Conservation (phyloP, 2,797 vertebrate species). For the Hephaestus fuliginosus region DNA sequence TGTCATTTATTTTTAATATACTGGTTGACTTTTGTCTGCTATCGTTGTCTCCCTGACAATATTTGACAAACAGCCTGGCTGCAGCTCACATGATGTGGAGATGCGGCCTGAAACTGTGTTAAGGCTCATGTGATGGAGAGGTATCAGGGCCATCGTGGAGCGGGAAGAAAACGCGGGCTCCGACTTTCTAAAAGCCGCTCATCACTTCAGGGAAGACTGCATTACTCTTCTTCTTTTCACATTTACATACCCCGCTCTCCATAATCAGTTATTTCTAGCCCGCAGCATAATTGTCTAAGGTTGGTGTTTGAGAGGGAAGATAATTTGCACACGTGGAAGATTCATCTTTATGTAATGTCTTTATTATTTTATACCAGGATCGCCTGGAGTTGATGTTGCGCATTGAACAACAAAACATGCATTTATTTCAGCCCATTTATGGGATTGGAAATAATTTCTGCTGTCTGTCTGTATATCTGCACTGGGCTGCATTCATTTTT, state of each 20-base stretch:
- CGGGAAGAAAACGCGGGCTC: slow-evolving; percentile 2
- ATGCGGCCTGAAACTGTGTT: slow-evolving; percentile 41
- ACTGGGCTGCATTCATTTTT: neutral
- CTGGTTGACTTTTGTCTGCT: slow-evolving; percentile 12
- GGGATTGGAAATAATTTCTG: neutral
- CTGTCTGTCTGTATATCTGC: neutral
- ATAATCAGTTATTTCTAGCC: slow-evolving; percentile 36
- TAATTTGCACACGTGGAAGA: slow-evolving; percentile 16
- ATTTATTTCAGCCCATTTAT: neutral
- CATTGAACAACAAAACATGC: slow-evolving; percentile 1
- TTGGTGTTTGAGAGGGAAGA: slow-evolving; percentile 38
- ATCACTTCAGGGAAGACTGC: slow-evolving; percentile 27
- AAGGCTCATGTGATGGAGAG: slow-evolving; percentile 19
- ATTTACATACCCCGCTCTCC: slow-evolving; percentile 21
- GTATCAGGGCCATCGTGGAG: slow-evolving; percentile 23
- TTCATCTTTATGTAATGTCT: slow-evolving; percentile 26
- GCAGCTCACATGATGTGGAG: slow-evolving; percentile 27
- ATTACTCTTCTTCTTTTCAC: slow-evolving; percentile 28
- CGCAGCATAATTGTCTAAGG: slow-evolving; percentile 30
- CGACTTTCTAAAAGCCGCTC: slow-evolving; percentile 31
- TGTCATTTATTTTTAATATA: slow-evolving; percentile 24
- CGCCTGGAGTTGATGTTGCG: slow-evolving; percentile 2
- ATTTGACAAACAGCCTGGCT: slow-evolving; percentile 32
- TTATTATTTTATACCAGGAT: neutral
- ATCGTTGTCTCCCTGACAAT: slow-evolving; percentile 14